A percentile compares a stretch with the other conserved stretches of the same genome.
phyloP scores from a whole-genome alignment of 2,113 vertebrate genomes.

The Erpornis zantholeuca region DNA sequence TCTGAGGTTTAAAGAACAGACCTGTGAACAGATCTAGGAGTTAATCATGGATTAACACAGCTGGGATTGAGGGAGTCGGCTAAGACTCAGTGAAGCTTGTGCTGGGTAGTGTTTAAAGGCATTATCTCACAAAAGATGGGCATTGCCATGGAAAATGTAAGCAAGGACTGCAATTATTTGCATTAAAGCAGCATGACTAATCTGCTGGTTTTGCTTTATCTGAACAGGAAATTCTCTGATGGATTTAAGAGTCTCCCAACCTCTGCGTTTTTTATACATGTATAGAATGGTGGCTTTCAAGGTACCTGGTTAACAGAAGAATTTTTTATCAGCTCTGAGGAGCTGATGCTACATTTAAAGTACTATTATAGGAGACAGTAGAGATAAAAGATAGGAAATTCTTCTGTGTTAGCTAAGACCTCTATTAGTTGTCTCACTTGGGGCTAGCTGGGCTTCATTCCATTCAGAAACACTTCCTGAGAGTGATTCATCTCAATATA shows the following conservation, averaged over 20 bases:
- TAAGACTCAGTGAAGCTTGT: neutral
- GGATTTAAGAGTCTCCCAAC: neutral
- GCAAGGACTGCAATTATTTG: conserved; percentile 30
- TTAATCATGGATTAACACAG: conserved; percentile 49
- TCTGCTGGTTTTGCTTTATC: neutral
- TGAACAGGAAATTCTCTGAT: neutral
- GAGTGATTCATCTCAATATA: neutral
- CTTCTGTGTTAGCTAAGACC: neutral
- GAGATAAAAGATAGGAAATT: neutral
- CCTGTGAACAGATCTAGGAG: conserved; percentile 14
- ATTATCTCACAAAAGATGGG: conserved; percentile 41
- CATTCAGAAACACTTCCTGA: neutral
- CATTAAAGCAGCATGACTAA: conserved; percentile 42
- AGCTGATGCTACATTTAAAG: neutral
- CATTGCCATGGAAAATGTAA: conserved; percentile 31
- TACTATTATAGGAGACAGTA: neutral
- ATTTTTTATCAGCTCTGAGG: neutral
- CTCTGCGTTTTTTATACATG: neutral
- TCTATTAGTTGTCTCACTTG: neutral
- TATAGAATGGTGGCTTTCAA: neutral
- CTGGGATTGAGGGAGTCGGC: conserved; percentile 2
- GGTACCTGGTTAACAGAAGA: neutral
- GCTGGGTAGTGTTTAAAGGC: neutral
- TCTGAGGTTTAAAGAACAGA: conserved; percentile 24
- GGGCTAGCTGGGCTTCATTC: neutral